These are phyloP conservation scores for Biston betularia DNA, from an alignment of 2,888 invertebrate species.

Conservation along the genomic window DNA sequence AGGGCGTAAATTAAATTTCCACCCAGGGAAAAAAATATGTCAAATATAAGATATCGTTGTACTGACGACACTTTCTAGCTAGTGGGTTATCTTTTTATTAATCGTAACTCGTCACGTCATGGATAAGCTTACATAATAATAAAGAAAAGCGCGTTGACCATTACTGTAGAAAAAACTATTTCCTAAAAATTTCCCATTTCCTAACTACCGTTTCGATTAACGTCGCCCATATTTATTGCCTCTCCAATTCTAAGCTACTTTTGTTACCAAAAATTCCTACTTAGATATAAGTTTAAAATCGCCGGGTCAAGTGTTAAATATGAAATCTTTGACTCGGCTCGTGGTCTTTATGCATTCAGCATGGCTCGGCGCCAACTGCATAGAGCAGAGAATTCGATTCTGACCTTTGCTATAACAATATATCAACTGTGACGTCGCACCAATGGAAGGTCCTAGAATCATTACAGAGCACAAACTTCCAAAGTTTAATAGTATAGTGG, in stretches of 20 bases:
- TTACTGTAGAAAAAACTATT: too few relatives aligned
- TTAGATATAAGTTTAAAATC: background rate
- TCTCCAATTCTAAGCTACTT: background rate
- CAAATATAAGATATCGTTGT: too few relatives aligned
- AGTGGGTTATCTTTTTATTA: too few relatives aligned
- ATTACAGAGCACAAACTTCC: background rate
- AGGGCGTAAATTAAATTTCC: too few relatives aligned
- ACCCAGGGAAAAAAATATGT: too few relatives aligned
- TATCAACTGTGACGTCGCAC: slow-evolving; percentile 14
- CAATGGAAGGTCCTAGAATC: background rate
- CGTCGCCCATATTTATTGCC: background rate
- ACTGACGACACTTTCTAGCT: too few relatives aligned
- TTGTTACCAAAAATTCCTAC: background rate
- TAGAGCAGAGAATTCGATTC: slow-evolving; percentile 47
- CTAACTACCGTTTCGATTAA: background rate
- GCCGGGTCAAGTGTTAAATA: slow-evolving; percentile 42
- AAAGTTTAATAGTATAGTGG: background rate
- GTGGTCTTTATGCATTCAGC: slow-evolving; percentile 45
- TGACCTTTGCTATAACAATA: slow-evolving; percentile 36
- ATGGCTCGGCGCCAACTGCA: slow-evolving; percentile 50
- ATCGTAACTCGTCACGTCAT: too few relatives aligned
- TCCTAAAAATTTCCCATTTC: too few relatives aligned
- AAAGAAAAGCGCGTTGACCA: too few relatives aligned
- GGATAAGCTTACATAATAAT: too few relatives aligned
- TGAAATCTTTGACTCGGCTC: slow-evolving; percentile 31